Evolutionary conservation across 1,140 invertebrate genomes (phyloP).

Genomic region (Ips typographus): DNA sequence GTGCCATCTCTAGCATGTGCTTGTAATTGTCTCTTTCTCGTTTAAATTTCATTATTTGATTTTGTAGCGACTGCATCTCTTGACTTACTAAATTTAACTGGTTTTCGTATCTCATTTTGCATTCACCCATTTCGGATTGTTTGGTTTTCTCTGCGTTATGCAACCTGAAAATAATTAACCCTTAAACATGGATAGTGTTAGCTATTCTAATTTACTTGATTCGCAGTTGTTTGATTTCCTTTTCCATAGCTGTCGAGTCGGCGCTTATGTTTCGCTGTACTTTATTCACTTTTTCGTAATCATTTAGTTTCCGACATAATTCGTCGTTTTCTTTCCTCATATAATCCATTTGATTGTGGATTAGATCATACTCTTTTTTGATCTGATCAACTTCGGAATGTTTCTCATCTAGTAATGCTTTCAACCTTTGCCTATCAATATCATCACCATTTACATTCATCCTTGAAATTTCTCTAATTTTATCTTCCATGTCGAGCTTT

Average conservation of each 20-base stretch:
- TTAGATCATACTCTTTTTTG: constrained; percentile 70
- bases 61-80: constrained; percentile 82
- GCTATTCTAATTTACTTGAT: constrained; percentile 54
- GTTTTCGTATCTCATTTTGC: constrained; percentile 86
- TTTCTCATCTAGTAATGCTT: constrained; percentile 70
- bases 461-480: constrained; percentile 67
- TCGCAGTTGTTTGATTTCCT: constrained; percentile 72
- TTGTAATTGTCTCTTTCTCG: constrained; percentile 88
- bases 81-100: constrained; percentile 81
- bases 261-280: constrained; percentile 75
- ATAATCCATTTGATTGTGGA: constrained; percentile 70
- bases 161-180: constrained; percentile 55
- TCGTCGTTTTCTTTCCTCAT: constrained; percentile 79
- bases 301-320: constrained; percentile 75
- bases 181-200: constrained; percentile 3
- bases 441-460: constrained; percentile 59
- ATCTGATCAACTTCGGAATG: constrained; percentile 72
- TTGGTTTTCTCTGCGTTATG: constrained; percentile 76
- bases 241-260: constrained; percentile 71
- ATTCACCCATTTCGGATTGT: constrained; percentile 80
- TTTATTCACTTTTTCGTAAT: constrained; percentile 82
- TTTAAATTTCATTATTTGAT: constrained; percentile 77
- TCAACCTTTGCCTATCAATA: constrained; percentile 66
- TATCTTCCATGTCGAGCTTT: constrained; percentile 66
- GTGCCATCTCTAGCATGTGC: constrained; percentile 85